These are phyloP conservation scores for Hirtodrosophila duncani DNA, from an alignment of 2,888 invertebrate genomes.

Conservation along the genomic window DNA sequence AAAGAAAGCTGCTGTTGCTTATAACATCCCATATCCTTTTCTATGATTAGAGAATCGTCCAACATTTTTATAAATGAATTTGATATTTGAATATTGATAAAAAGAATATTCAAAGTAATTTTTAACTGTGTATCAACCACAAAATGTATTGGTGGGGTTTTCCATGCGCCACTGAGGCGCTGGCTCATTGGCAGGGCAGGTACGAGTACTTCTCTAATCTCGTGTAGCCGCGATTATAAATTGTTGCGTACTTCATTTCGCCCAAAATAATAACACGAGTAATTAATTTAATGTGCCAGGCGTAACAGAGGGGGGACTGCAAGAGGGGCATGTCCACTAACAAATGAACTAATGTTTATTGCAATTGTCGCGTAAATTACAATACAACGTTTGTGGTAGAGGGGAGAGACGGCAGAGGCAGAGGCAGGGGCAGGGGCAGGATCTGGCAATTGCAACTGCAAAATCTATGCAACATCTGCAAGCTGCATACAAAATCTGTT, in stretches of 20 bases:
- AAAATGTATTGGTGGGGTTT: no score
- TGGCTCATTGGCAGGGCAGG: conserved; percentile 63
- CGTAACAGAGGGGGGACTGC: neutral
- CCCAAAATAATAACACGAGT: conserved; percentile 77
- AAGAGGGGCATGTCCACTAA: neutral
- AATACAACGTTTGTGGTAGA: no score
- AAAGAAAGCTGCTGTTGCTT: no score
- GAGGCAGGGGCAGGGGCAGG: conserved; percentile 30
- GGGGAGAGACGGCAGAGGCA: no score
- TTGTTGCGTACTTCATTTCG: conserved; percentile 76
- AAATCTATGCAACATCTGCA: conserved; percentile 44
- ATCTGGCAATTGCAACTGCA: conserved; percentile 39
- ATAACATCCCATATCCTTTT: no score
- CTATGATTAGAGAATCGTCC: no score
- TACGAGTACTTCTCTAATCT: conserved; percentile 76
- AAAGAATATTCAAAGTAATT: no score
- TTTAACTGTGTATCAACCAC: no score
- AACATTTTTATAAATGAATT: no score
- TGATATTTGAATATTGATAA: no score
- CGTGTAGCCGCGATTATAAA: conserved; percentile 75
- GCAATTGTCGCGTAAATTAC: conserved; percentile 54
- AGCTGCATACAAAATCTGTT: conserved; percentile 56
- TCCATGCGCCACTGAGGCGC: no score
- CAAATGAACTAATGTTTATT: conserved; percentile 54
- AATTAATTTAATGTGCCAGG: conserved; percentile 76